A percentile compares a stretch with the other conserved stretches of the same genome.
Evolutionary conservation across 92 coral and sea anemone genomes (phyloP).

Genomic region (Porites evermanni): DNA sequence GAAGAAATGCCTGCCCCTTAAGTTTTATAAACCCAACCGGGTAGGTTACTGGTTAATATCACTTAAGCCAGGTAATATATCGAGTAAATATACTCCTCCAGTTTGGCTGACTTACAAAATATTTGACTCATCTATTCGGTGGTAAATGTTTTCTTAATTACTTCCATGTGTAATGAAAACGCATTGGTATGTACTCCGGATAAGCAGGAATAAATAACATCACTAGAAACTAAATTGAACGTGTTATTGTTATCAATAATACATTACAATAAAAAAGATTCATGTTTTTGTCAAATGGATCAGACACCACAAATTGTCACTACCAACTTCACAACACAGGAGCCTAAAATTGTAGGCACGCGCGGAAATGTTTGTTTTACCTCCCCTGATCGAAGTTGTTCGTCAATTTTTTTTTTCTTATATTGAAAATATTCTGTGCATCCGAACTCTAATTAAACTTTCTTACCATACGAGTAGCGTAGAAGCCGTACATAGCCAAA

Average conservation of each 20-base stretch:
- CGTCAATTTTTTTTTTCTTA: no score
- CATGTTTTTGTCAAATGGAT: not conserved
- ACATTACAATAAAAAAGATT: not conserved
- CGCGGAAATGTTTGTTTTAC: conserved; percentile 6
- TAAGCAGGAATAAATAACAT: not conserved
- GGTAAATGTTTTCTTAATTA: not conserved
- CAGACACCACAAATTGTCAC: not conserved
- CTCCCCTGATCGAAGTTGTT: not conserved
- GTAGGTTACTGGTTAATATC: conserved; percentile 24
- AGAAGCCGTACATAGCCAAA: no score
- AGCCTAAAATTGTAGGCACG: not conserved
- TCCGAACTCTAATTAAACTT: no score
- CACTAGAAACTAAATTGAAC: not conserved
- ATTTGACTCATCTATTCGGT: not conserved
- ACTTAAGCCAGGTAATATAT: conserved; percentile 25
- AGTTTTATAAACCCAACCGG: no score
- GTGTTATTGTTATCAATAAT: not conserved
- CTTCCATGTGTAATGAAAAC: conserved; percentile 31
- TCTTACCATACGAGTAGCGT: no score
- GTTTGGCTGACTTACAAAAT: not conserved
- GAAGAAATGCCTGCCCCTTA: not conserved
- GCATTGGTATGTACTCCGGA: conserved; percentile 14
- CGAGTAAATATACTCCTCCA: conserved; percentile 22
- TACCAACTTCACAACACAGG: not conserved
- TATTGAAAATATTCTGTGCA: no score